Conservation (phyloP, 2,888 invertebrate species). For the Lithophane semibrunnea region DNA sequence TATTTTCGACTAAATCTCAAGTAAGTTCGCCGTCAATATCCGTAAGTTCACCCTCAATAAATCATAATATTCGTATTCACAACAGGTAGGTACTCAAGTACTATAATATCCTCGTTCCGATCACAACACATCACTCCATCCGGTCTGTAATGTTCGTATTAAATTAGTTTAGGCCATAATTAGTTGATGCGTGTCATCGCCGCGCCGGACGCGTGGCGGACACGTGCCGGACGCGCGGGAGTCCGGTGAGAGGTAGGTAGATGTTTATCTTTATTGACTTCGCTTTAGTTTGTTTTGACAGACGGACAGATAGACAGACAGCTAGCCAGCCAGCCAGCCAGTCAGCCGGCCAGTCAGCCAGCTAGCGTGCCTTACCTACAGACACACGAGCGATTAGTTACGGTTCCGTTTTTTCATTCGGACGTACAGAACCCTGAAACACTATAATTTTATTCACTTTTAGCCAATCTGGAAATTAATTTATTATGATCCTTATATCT, state of each 20-base stretch:
- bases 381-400: no score
- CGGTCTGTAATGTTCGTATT: constrained; percentile 50
- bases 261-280: constrained; percentile 64
- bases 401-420: no score
- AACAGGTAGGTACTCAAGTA: constrained; percentile 43
- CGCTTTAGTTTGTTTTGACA: constrained; percentile 23
- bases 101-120: constrained; percentile 12
- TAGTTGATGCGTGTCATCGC: constrained; percentile 59
- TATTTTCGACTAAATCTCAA: not conserved
- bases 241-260: constrained; percentile 39
- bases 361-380: no score
- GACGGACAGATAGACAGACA: no score
- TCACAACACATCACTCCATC: constrained; percentile 51
- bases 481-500: not conserved
- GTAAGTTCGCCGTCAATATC: no score
- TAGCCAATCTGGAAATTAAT: not conserved
- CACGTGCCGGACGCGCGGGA: constrained; percentile 54
- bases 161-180: constrained; percentile 54
- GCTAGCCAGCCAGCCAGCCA: no score
- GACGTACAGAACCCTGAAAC: not conserved
- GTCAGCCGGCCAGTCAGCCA: no score
- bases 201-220: constrained; percentile 62
- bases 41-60: constrained; percentile 16
- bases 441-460: not conserved
- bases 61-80: constrained; percentile 24